These are phyloP conservation scores for Bombus waltoni DNA, from an alignment of 1,140 invertebrate genomes.

Conservation along the genomic window DNA sequence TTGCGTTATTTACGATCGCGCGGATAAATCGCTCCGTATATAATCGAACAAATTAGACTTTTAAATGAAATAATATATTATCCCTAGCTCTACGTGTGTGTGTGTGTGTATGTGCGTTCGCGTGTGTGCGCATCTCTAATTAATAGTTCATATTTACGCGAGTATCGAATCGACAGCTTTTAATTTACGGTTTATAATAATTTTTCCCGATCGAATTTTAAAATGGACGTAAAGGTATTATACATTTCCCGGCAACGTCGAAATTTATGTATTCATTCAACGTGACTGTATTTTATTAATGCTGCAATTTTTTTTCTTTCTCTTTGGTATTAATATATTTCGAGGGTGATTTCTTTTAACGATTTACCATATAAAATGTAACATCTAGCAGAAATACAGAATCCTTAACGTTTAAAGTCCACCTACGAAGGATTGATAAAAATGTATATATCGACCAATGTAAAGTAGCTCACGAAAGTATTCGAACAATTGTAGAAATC, in stretches of 20 bases:
- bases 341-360: neutral
- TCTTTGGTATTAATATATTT: neutral
- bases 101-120: neutral
- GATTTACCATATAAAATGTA: neutral
- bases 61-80: neutral
- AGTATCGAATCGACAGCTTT: neutral
- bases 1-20: neutral
- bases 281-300: neutral
- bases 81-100: neutral
- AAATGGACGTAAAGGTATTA: neutral
- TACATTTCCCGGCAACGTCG: neutral
- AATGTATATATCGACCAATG: too few relatives aligned
- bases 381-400: too few relatives aligned
- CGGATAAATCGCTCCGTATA: neutral
- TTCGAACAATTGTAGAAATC: neutral
- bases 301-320: too few relatives aligned
- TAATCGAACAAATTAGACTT: neutral
- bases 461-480: too few relatives aligned
- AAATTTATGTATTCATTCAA: neutral
- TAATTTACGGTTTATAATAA: neutral
- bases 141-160: neutral
- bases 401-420: too few relatives aligned
- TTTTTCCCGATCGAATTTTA: neutral
- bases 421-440: too few relatives aligned
- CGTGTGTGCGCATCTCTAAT: neutral